Evolutionary conservation across 2,113 vertebrate genomes (phyloP).

Genomic region (Conger conger): DNA sequence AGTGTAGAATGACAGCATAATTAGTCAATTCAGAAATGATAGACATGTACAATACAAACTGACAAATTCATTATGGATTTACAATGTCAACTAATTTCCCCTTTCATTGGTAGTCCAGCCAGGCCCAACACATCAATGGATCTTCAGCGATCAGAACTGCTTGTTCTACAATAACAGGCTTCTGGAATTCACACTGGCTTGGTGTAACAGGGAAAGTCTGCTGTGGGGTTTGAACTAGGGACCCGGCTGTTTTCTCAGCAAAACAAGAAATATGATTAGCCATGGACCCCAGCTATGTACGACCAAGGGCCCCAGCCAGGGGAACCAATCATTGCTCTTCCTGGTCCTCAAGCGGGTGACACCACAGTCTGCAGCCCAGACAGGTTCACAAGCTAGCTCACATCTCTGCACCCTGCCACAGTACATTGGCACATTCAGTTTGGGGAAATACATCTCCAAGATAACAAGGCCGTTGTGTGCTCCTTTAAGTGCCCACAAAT

Average conservation of each 20-base stretch:
- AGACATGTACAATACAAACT: background rate
- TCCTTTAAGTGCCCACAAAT: background rate
- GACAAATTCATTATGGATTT: background rate
- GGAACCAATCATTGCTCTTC: no score
- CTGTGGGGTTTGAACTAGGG: no score
- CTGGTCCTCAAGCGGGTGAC: no score
- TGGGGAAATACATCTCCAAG: background rate
- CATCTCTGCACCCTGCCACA: no score
- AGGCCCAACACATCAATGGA: background rate
- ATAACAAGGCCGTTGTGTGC: background rate
- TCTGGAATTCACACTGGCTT: background rate
- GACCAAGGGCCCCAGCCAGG: no score
- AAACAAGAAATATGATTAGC: no score
- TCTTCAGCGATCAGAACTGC: background rate
- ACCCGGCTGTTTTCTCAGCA: no score
- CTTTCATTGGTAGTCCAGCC: background rate
- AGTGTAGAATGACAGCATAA: background rate
- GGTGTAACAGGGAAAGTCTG: no score
- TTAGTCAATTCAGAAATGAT: background rate
- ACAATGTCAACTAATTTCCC: background rate
- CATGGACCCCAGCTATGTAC: no score
- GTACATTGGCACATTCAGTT: background rate
- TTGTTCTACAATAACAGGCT: background rate
- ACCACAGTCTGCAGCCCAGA: no score
- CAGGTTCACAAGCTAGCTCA: no score